Percentiles rank a stretch among this genome's conserved stretches.
Conservation (phyloP, 2,888 invertebrate genomes). For the Monopis laevigella region DNA sequence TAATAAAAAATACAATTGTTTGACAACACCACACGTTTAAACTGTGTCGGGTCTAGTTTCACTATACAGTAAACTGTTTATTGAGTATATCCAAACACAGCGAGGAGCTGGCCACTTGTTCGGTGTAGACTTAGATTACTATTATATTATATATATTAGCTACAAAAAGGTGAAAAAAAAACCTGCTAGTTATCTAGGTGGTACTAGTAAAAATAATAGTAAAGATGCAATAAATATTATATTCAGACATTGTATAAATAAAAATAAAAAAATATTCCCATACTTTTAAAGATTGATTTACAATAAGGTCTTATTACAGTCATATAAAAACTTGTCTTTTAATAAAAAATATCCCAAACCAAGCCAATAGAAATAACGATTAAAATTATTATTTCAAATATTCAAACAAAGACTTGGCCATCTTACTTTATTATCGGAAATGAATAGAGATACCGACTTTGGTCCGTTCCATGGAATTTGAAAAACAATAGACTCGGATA, state of each 20-base stretch:
- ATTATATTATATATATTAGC: too few relatives aligned
- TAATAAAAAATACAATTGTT: too few relatives aligned
- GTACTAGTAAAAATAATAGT: background rate
- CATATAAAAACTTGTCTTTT: too few relatives aligned
- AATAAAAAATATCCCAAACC: conserved; percentile 1
- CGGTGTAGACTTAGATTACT: too few relatives aligned
- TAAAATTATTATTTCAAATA: conserved; percentile 51
- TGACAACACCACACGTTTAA: too few relatives aligned
- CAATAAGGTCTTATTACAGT: too few relatives aligned
- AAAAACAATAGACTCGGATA: conserved; percentile 36
- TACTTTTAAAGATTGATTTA: background rate
- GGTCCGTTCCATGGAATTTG: conserved; percentile 40
- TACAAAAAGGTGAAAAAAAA: too few relatives aligned
- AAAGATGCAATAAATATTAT: background rate
- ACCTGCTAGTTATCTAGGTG: too few relatives aligned
- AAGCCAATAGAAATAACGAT: conserved; percentile 37
- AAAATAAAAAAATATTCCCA: background rate
- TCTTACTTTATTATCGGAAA: conserved; percentile 51
- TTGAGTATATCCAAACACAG: too few relatives aligned
- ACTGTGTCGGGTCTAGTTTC: too few relatives aligned
- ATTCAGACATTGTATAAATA: background rate
- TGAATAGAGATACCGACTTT: conserved; percentile 54
- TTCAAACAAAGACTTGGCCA: conserved; percentile 44
- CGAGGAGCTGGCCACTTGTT: too few relatives aligned
- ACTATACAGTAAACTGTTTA: too few relatives aligned